Conservation (phyloP, 2,113 vertebrate genomes). For the Corythornis madagascariensis region DNA sequence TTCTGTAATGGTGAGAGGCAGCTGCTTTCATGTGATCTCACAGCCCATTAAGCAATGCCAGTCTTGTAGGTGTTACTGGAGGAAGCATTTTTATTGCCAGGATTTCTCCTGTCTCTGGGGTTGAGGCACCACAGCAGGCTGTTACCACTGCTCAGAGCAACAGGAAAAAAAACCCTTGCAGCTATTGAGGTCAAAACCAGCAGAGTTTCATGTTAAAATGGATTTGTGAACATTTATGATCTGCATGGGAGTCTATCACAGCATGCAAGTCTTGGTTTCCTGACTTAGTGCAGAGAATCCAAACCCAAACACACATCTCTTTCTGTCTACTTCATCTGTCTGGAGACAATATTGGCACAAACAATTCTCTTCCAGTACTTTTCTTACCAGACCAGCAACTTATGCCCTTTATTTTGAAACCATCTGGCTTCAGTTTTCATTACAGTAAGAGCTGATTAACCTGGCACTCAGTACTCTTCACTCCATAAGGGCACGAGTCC, state of each 20-base stretch:
- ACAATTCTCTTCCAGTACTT: neutral
- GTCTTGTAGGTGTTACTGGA: constrained; percentile 18
- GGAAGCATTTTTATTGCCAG: constrained; percentile 27
- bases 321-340: neutral
- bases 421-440: neutral
- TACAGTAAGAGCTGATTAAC: neutral
- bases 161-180: neutral
- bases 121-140: neutral
- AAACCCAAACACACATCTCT: neutral
- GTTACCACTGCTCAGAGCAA: neutral
- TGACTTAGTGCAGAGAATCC: neutral
- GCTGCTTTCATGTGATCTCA: constrained; percentile 22
- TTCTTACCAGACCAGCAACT: neutral
- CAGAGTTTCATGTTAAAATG: neutral
- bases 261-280: neutral
- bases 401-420: neutral
- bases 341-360: neutral
- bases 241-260: neutral
- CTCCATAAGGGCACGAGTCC: neutral
- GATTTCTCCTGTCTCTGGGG: neutral
- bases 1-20: neutral
- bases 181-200: neutral
- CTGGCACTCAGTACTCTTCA: neutral
- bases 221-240: neutral
- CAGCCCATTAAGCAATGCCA: neutral